Base-by-base conservation (phyloP, 1,140 invertebrate genomes). In the Anagrus nilaparvatae region DNA sequence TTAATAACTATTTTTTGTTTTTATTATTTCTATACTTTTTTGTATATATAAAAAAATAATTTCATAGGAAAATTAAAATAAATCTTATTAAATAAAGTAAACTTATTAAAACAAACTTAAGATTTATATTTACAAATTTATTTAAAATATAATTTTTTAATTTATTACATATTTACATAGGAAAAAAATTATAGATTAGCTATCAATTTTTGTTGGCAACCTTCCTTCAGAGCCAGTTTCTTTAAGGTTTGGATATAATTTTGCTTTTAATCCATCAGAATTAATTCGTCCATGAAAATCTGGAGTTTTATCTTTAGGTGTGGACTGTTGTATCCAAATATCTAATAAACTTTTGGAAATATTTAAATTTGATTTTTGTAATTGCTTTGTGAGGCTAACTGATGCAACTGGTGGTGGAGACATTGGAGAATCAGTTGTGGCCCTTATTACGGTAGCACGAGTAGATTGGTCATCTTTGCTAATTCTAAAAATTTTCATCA, bases 341-440 rank as follows among this genome's bases (percentile, higher is more conserved):
- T 87, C 84, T 2, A 84, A 60, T 3, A 83, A 67, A 19, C 74
- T 78, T 8, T 16, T n/a, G 46, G 70, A 72, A 28, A 61, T 50
- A 14, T 49, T 55, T 1, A 6, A 3, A 1, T 17, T 5, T 21
- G 52, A 48, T 40, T 65, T 63, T 27, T 53, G 53, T 5, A 58
- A 42, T 27, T 63, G 65, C 38, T 72, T 63, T 43, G 50, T 47
- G 40, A 53, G 47, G 48, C 45, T 46, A 6, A 28, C 63, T 47
- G 58, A 59, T 54, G 51, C 67, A 51, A 57, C 65, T 45, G 58
- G 68, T 5, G 83, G 81, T 1, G 86, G 81, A 2, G 81, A 86
- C 64, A 87, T 79, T 0, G 85, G 84, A 0, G 85, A 86, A 56
- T 90, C 85, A 0, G 84, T 84, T 2, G 82, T 84, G 2, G 84